A percentile compares a stretch with the other conserved stretches of the same genome.
These are phyloP conservation scores for Astatotilapia flaviijosephi DNA, from an alignment of 2,113 vertebrate genomes.

Conservation along the genomic window DNA sequence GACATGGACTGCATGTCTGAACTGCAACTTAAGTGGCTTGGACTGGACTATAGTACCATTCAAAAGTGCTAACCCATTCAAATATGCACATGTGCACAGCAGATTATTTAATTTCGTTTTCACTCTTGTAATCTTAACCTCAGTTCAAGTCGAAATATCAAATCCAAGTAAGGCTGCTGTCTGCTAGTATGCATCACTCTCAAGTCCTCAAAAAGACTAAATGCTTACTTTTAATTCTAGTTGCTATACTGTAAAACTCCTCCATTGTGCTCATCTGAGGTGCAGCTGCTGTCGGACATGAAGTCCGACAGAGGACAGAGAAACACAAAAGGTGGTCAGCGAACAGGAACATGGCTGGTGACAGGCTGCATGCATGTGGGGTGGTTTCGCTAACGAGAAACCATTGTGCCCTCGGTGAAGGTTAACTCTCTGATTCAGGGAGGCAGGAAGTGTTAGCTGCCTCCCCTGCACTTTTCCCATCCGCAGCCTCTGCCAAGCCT, in stretches of 20 bases:
- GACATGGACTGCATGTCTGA: neutral
- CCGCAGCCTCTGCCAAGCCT: conserved; percentile 62
- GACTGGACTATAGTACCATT: neutral
- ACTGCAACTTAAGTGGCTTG: neutral
- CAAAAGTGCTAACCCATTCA: neutral
- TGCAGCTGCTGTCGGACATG: neutral
- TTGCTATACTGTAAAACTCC: neutral
- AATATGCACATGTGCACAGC: neutral
- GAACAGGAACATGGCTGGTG: conserved; percentile 45
- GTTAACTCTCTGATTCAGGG: conserved; percentile 63
- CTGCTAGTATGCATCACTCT: neutral
- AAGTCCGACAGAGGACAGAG: conserved; percentile 2
- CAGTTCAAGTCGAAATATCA: neutral
- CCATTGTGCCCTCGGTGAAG: conserved; percentile 63
- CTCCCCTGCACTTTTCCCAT: conserved; percentile 67
- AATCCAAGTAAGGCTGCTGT: neutral
- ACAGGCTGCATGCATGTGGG: conserved; percentile 51
- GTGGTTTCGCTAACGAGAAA: conserved; percentile 54
- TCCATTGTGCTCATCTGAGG: neutral
- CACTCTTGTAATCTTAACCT: neutral
- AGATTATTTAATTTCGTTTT: neutral
- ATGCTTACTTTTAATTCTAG: neutral
- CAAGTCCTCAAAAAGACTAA: neutral
- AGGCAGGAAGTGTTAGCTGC: conserved; percentile 66
- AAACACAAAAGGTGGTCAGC: conserved; percentile 35